Base-by-base conservation (phyloP, 2,888 invertebrate species). In the Leucania comma region DNA sequence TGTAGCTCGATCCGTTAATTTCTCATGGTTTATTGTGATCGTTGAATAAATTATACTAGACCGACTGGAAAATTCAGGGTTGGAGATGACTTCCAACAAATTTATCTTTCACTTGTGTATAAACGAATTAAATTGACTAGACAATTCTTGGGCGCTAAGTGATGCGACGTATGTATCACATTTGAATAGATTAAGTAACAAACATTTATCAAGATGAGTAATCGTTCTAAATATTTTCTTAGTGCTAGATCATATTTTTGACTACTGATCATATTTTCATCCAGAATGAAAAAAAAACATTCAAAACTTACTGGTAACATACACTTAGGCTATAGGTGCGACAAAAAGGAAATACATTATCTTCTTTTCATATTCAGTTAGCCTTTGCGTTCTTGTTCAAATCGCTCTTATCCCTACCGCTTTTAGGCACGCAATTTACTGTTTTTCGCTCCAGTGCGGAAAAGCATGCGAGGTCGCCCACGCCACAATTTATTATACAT, bases 171-270 rank as follows among this genome's bases (percentile, higher is more conserved):
- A 20, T 69, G 26, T 22, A 17, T 72, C 24, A 46, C 42, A 60
- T 62, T 53, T 46, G 53, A 72, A 61, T 72, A 72, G 4, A 8
- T 62, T 24, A 22, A 26, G 35, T 53, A 1, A 10, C n/a, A 53
- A 51, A 26, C 62, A 54, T 73, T 73, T 63, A 70, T 70, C 62
- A 53, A 22, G 8, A 62, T 53, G 46, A 72, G 14, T 62, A 26
- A 72, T 70, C 9, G 48, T 72, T 24, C n/a, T n/a, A 42, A 70
- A 61, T 22, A 32, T 2, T 22, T 53, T 53, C 14, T 32, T 22
- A 50, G 12, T 72, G n/a, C 9, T n/a, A 38, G 14, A 12, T 42
- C 5, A 32, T 32, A 32, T 32, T 42, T 59, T 51, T 29, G 22
- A 6, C 14, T 17, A 1, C 10, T 26, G 17, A 4, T n/a, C n/a